Evolutionary conservation across 2,888 invertebrate species (phyloP).

Genomic region (Campoplex nolae): DNA sequence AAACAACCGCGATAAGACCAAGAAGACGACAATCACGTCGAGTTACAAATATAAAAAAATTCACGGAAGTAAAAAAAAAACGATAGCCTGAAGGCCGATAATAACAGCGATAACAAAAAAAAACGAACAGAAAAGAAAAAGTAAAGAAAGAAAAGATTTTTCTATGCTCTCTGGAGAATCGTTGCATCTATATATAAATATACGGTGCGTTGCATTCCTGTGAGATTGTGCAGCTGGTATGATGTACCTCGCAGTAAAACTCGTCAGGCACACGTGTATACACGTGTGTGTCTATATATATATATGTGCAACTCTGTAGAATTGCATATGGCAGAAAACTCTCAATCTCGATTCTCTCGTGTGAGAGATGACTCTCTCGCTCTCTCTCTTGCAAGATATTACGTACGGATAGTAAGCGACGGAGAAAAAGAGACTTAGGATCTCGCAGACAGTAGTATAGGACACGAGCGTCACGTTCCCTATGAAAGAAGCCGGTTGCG

Average conservation of each 20-base stretch:
- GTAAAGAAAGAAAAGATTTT: slow-evolving; percentile 4
- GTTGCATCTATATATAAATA: slow-evolving; percentile 25
- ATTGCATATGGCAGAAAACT: slow-evolving; percentile 58
- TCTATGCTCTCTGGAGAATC: slow-evolving; percentile 50
- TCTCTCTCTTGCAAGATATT: background rate
- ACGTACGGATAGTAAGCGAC: background rate
- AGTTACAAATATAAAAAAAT: too few relatives aligned
- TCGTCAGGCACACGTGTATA: slow-evolving; percentile 20
- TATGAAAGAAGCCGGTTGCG: slow-evolving; percentile 75
- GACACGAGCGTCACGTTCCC: slow-evolving; percentile 67
- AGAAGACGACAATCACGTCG: too few relatives aligned
- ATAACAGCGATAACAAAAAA: background rate
- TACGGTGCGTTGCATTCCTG: slow-evolving; percentile 56
- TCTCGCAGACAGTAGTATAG: slow-evolving; percentile 59
- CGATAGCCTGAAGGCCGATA: too few relatives aligned
- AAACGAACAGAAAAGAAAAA: background rate
- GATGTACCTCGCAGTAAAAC: slow-evolving; percentile 38
- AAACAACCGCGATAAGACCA: too few relatives aligned
- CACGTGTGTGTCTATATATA: background rate
- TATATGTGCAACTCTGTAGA: background rate
- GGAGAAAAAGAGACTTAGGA: slow-evolving; percentile 3
- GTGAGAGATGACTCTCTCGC: slow-evolving; percentile 25
- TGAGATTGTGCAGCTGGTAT: slow-evolving; percentile 66
- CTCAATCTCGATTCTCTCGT: slow-evolving; percentile 59
- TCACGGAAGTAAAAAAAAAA: too few relatives aligned